A percentile compares a stretch with the other conserved stretches of the same genome.
Conservation (phyloP, 2,797 vertebrate genomes). For the Chaenodraco wilsoni region DNA sequence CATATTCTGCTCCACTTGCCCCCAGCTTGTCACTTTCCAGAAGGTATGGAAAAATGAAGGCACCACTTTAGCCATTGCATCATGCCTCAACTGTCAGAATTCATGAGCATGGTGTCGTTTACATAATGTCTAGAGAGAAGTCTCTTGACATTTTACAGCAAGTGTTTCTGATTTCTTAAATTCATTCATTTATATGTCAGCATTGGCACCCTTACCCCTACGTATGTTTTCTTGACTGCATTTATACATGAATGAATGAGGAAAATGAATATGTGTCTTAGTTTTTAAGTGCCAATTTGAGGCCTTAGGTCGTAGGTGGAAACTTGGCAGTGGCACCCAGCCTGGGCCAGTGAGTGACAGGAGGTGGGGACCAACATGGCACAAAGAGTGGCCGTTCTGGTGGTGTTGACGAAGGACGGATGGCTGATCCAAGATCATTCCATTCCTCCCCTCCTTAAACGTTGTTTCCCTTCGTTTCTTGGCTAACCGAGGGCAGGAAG, state of each 20-base stretch:
- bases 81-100: constrained; percentile 44
- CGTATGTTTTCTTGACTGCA: constrained; percentile 35
- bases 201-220: constrained; percentile 25
- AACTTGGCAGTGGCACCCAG: constrained; percentile 54
- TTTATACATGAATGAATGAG: constrained; percentile 19
- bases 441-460: constrained; percentile 30
- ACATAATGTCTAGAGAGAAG: constrained; percentile 40
- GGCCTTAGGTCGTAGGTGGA: constrained; percentile 41
- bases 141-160: constrained; percentile 30
- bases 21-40: constrained; percentile 35
- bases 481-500: constrained; percentile 55
- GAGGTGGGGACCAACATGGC: constrained; percentile 31
- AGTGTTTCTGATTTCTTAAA: constrained; percentile 47
- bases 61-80: constrained; percentile 47
- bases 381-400: constrained; percentile 37
- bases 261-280: constrained; percentile 41
- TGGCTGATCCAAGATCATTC: constrained; percentile 43
- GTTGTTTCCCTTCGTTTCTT: constrained; percentile 33
- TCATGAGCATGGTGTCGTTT: constrained; percentile 45
- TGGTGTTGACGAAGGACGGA: constrained; percentile 42
- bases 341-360: constrained; percentile 40
- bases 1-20: constrained; percentile 15
- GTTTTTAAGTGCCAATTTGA: constrained; percentile 29
- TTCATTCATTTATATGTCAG: constrained; percentile 55
- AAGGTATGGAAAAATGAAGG: constrained; percentile 41